Evolutionary conservation across 2,113 vertebrate species (phyloP).

Genomic region (Chauna torquata): DNA sequence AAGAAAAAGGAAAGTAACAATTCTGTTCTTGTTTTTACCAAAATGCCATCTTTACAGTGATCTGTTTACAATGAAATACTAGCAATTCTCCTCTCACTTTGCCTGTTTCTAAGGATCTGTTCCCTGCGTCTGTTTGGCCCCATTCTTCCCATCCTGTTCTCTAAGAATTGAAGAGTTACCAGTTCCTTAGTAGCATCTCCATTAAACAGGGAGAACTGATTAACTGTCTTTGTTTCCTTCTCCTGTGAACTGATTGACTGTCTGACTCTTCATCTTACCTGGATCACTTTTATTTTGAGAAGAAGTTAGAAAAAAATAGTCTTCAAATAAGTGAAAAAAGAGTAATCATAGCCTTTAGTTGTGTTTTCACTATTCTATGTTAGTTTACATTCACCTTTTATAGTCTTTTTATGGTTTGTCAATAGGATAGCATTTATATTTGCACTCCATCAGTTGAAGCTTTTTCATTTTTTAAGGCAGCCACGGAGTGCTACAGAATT

Average conservation of each 20-base stretch:
- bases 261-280: background rate
- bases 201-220: background rate
- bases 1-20: background rate
- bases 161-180: background rate
- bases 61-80: background rate
- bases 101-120: background rate
- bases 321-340: background rate
- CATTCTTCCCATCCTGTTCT: background rate
- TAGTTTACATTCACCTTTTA: background rate
- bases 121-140: background rate
- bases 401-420: background rate
- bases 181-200: background rate
- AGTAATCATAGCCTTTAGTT: background rate
- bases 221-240: background rate
- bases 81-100: background rate
- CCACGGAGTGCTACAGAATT: background rate
- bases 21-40: background rate
- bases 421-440: background rate
- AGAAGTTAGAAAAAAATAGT: background rate
- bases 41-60: background rate
- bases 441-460: background rate
- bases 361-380: background rate
- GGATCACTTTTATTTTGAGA: background rate
- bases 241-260: background rate
- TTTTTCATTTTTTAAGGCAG: background rate